Base-by-base conservation (phyloP, 1,140 invertebrate genomes). In the Drosophila suzukii region DNA sequence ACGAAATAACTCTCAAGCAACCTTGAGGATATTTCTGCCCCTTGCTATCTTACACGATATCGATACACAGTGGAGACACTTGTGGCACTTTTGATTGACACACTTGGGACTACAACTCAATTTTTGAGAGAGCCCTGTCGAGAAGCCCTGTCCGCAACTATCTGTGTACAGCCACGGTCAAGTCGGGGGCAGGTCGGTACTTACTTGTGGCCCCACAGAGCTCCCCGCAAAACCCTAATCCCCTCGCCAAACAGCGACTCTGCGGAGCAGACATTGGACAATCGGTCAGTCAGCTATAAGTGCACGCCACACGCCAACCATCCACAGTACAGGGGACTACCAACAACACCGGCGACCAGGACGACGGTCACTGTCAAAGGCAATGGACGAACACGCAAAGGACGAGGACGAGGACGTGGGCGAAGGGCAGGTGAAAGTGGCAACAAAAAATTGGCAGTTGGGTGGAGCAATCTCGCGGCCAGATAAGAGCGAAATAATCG, bases 301-400 rank as follows among this genome's bases (percentile, higher is more conserved):
- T 82, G 79, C 73, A 62, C 57, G 65, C 46, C 75, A 70, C 61
- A 80, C 57, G 59, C 43, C 53, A 50, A 54, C 44, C 24, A 30
- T 15, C 39, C n/a, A 53, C 30, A 50, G 34, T 43, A 32, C 72
- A n/a, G 24, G 51, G n/a, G 46, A 43, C 63, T 39, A 56, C 55
- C 47, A 38, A 43, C 43, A 27, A 54, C 44, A 38, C 51, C 57
- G 44, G 51, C 43, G 74, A 56, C 61, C 57, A 43, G 61, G 47
- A 32, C 53, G 51, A 66, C 73, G 81, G 81, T 84, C 81, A 84
- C 66, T 84, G 81, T 85, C 81, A 84, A 81, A 67, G 73, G 73
- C 81, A 72, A 73, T 43, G 39, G 60, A 20, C 20, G 50, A 32
- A 38, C 54, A 66, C 54, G 61, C 61, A 46, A 76, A 49, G 67